phyloP scores from a whole-genome alignment of 2,888 invertebrate species.

The Graphium colonna region DNA sequence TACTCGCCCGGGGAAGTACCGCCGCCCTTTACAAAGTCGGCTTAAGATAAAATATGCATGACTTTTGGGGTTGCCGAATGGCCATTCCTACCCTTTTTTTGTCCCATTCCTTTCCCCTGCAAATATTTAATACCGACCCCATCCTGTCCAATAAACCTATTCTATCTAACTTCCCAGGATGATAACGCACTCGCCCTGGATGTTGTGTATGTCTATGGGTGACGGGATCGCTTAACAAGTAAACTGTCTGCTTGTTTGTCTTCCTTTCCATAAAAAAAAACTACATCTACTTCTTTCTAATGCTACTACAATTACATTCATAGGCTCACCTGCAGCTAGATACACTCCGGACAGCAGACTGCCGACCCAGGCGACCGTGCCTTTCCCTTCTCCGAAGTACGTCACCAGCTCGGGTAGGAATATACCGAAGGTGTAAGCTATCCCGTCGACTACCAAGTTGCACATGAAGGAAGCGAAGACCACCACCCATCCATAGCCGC shows the following conservation, averaged over 20 bases:
- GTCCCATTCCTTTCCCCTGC: too few species aligned
- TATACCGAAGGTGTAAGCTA: slow-evolving; percentile 98
- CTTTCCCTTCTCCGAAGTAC: slow-evolving; percentile 91
- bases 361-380: slow-evolving; percentile 95
- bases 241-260: too few species aligned
- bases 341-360: slow-evolving; percentile 97
- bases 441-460: slow-evolving; percentile 98
- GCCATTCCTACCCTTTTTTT: background rate
- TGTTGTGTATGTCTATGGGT: too few species aligned
- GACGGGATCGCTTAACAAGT: too few species aligned
- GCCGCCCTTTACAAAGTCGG: too few species aligned
- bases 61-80: too few species aligned
- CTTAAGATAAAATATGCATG: too few species aligned
- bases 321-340: slow-evolving; percentile 89
- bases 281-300: background rate
- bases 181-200: background rate
- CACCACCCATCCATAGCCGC: slow-evolving; percentile 96
- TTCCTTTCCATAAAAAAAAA: too few species aligned
- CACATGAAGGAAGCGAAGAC: slow-evolving; percentile 98
- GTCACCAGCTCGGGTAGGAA: slow-evolving; percentile 89
- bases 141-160: too few species aligned
- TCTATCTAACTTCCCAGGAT: too few species aligned
- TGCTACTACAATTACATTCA: background rate
- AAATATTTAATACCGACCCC: too few species aligned
- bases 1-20: too few species aligned